Conservation (phyloP, 2,797 vertebrate species). For the Dryobates pubescens region DNA sequence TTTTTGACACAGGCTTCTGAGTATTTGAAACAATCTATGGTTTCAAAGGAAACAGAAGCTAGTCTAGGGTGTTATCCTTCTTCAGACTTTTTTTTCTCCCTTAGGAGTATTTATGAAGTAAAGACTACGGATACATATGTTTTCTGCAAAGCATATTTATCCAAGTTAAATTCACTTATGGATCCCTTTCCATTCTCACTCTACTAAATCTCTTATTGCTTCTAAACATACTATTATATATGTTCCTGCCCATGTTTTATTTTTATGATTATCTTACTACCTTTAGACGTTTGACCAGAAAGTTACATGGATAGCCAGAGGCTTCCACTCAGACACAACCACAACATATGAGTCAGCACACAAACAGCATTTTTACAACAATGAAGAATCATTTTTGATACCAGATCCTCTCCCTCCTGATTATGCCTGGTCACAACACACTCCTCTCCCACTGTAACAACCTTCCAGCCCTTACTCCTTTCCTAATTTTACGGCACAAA, state of each 20-base stretch:
- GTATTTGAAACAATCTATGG: not conserved
- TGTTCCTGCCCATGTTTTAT: not conserved
- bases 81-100: not conserved
- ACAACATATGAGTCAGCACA: not conserved
- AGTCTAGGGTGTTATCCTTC: not conserved
- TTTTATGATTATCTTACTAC: not conserved
- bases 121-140: not conserved
- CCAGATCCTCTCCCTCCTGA: not conserved
- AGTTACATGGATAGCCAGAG: not conserved
- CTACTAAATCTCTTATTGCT: not conserved
- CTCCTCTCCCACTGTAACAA: not conserved
- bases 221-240: not conserved
- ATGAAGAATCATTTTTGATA: not conserved
- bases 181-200: not conserved
- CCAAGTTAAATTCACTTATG: not conserved
- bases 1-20: not conserved
- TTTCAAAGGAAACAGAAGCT: not conserved
- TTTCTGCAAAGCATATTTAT: not conserved
- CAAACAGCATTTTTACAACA: not conserved
- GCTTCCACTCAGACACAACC: not conserved
- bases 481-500: not conserved
- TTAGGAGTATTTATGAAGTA: not conserved
- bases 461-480: not conserved
- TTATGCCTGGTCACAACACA: rapidly evolving
- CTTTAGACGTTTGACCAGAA: not conserved